These are phyloP conservation scores for Hylyphantes graminicola DNA, from an alignment of 1,140 invertebrate genomes.

Conservation along the genomic window DNA sequence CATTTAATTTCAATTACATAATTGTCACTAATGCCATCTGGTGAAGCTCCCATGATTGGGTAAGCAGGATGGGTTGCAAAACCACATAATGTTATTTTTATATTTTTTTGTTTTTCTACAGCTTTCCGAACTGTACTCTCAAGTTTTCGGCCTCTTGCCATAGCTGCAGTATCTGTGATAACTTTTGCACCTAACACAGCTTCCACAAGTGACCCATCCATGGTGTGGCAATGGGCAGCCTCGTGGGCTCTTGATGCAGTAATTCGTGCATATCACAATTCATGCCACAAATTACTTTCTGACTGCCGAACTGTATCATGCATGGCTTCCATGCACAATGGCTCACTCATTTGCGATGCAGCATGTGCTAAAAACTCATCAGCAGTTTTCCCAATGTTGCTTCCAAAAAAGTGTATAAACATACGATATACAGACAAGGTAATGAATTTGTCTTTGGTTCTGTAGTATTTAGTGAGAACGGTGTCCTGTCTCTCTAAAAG, in stretches of 20 bases:
- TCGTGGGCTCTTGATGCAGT: slow-evolving; percentile 8
- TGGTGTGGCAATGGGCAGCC: no score
- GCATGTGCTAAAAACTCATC: slow-evolving; percentile 5
- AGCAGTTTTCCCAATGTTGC: neutral
- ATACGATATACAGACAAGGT: slow-evolving; percentile 1
- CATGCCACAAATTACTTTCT: neutral
- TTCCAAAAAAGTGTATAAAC: neutral
- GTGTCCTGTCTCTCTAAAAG: no score
- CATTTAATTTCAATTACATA: slow-evolving; percentile 18
- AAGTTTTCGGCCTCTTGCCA: neutral
- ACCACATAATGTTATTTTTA: slow-evolving; percentile 10
- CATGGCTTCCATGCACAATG: neutral
- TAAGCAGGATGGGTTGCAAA: neutral
- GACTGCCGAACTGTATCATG: neutral
- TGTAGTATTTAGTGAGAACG: no score
- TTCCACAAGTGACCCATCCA: neutral
- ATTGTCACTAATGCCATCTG: slow-evolving; percentile 1
- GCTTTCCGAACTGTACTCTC: neutral
- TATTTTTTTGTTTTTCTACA: slow-evolving; percentile 1
- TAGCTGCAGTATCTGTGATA: slow-evolving; percentile 4
- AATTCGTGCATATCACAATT: neutral
- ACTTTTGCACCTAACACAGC: neutral
- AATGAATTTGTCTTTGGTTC: neutral
- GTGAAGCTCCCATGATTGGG: neutral
- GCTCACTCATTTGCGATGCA: neutral